Conservation (phyloP, 2,113 vertebrate species). For the Conger conger region DNA sequence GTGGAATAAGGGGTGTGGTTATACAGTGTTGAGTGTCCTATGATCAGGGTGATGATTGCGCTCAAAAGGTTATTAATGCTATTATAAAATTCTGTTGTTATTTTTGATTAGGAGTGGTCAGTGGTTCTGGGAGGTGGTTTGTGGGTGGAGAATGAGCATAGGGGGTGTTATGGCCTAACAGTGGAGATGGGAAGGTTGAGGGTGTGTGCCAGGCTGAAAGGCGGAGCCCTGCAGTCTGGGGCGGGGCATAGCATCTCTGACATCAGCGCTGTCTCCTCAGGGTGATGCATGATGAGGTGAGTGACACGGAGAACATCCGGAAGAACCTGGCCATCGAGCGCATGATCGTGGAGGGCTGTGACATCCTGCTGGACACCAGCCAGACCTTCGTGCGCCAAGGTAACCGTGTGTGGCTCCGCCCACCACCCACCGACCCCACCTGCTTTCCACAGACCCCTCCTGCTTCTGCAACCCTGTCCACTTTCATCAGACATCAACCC, state of each 20-base stretch:
- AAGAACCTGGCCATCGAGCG: constrained; percentile 97
- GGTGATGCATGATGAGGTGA: constrained; percentile 97
- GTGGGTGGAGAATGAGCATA: too few species aligned
- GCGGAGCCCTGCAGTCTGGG: too few species aligned
- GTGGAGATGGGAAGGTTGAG: not conserved
- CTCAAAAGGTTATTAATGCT: too few species aligned
- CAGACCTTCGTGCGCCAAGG: constrained; percentile 96
- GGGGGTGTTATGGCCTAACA: not conserved
- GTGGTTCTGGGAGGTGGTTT: not conserved
- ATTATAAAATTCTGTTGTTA: too few species aligned
- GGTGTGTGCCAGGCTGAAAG: not conserved
- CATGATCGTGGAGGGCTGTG: constrained; percentile 96
- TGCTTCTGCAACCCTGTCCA: not conserved
- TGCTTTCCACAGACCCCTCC: not conserved
- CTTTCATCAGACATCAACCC: too few species aligned
- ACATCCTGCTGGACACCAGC: constrained; percentile 94
- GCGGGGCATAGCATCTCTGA: not conserved
- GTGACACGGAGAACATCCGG: constrained; percentile 96
- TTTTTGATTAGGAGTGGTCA: not conserved
- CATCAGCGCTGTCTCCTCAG: constrained; percentile 58
- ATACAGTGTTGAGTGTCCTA: not conserved
- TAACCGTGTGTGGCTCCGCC: constrained; percentile 57
- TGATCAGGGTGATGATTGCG: not conserved
- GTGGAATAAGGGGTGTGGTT: not conserved
- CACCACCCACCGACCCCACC: not conserved